A percentile compares a stretch with the other conserved stretches of the same genome.
These are phyloP conservation scores for Nymphalis io DNA, from an alignment of 1,140 invertebrate genomes.

Conservation along the genomic window DNA sequence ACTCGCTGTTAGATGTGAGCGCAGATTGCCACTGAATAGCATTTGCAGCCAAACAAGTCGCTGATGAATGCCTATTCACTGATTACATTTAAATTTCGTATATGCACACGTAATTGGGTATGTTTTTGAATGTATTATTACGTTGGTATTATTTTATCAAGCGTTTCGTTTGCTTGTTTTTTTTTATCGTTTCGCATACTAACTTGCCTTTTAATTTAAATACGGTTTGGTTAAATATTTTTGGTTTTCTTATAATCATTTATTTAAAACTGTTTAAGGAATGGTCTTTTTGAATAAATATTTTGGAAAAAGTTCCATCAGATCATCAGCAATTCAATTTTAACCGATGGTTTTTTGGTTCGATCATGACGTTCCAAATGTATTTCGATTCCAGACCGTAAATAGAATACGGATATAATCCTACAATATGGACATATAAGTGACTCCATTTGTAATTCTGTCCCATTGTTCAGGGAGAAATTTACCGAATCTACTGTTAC, in stretches of 20 bases:
- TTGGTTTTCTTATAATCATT: too few relatives aligned
- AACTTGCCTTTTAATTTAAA: too few relatives aligned
- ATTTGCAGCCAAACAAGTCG: slow-evolving; percentile 14
- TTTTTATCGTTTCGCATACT: too few relatives aligned
- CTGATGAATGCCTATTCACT: slow-evolving; percentile 24
- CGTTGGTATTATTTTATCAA: background rate
- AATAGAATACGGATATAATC: slow-evolving; percentile 19
- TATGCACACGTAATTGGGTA: slow-evolving; percentile 3
- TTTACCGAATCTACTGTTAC: slow-evolving; percentile 33
- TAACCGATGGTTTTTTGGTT: background rate
- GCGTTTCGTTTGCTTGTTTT: background rate
- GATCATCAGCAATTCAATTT: background rate
- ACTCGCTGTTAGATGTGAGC: slow-evolving; percentile 35
- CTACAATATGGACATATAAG: slow-evolving; percentile 32
- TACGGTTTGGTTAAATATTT: too few relatives aligned
- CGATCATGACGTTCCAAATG: background rate
- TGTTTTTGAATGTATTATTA: background rate
- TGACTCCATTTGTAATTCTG: slow-evolving; percentile 27
- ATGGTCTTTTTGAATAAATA: too few relatives aligned
- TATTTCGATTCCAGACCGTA: slow-evolving; percentile 7
- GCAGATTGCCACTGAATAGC: slow-evolving; percentile 29
- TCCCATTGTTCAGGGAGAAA: slow-evolving; percentile 34
- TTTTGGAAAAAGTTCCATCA: background rate
- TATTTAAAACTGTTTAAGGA: too few relatives aligned
- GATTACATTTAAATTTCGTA: slow-evolving; percentile 19